phyloP scores from a whole-genome alignment of 2,888 invertebrate species.

The Amorpha juglandis region DNA sequence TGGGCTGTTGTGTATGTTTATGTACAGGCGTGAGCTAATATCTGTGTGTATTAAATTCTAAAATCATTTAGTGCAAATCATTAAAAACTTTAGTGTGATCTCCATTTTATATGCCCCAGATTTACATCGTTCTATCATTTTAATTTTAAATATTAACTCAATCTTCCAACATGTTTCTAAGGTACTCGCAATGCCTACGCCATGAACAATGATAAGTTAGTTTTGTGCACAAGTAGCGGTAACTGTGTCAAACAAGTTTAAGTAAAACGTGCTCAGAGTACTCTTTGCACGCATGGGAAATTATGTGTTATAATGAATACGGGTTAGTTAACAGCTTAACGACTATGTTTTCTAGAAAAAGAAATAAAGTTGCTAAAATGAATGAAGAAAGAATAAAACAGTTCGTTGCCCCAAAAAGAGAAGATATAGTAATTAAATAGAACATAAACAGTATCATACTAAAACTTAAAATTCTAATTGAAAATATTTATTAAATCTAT shows the following conservation, averaged over 20 bases:
- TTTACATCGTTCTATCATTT: not conserved
- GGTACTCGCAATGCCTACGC: not conserved
- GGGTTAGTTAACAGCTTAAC: not conserved
- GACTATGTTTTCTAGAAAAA: not conserved
- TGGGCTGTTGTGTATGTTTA: too few species aligned
- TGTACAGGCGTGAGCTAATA: too few species aligned
- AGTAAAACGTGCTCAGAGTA: not conserved
- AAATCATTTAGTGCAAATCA: too few species aligned
- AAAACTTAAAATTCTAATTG: too few species aligned
- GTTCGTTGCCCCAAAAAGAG: too few species aligned
- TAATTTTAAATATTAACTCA: not conserved
- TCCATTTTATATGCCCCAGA: not conserved
- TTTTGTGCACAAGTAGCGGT: not conserved
- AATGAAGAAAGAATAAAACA: too few species aligned
- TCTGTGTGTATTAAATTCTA: too few species aligned
- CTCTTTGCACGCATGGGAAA: slow-evolving; percentile 5
- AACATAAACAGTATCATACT: too few species aligned
- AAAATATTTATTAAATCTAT: too few species aligned
- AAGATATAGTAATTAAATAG: too few species aligned
- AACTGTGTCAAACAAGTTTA: slow-evolving; percentile 20
- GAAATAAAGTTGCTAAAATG: too few species aligned
- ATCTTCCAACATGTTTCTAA: not conserved
- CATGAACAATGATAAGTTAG: slow-evolving; percentile 6
- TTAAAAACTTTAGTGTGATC: not conserved
- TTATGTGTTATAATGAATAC: not conserved